phyloP scores from a whole-genome alignment of 2,888 invertebrate species.

The Rhagonycha lutea region DNA sequence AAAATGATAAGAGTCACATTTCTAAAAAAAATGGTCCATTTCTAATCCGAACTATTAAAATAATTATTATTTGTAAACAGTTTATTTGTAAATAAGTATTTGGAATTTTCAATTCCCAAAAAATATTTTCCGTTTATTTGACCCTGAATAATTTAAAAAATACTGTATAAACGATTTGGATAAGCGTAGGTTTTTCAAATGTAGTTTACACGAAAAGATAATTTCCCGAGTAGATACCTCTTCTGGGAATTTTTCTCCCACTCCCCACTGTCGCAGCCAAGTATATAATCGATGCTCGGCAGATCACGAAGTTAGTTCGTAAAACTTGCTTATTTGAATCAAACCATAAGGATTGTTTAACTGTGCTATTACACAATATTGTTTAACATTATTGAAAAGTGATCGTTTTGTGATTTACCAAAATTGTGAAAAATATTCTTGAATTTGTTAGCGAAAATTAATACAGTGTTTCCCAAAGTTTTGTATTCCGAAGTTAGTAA shows the following conservation, averaged over 20 bases:
- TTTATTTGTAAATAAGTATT: neutral
- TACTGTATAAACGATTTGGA: neutral
- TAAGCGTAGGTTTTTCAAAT: neutral
- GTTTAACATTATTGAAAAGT: neutral
- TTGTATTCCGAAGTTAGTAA: constrained; percentile 25
- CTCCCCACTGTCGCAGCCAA: neutral
- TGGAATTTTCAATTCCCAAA: neutral
- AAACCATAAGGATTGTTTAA: neutral
- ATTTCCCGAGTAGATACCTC: neutral
- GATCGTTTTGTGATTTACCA: neutral
- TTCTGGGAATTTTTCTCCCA: neutral
- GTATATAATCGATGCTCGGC: neutral
- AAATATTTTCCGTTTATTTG: neutral
- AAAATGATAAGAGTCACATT: neutral
- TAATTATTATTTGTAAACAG: neutral
- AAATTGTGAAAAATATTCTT: neutral
- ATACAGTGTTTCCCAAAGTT: constrained; percentile 13
- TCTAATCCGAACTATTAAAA: neutral
- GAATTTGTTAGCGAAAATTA: neutral
- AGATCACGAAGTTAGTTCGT: neutral
- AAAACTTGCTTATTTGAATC: neutral
- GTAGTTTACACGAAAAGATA: neutral
- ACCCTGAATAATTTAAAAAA: neutral
- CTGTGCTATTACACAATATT: constrained; percentile 17
- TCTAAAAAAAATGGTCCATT: neutral